phyloP scores from a whole-genome alignment of 1,140 invertebrate species.

The Drosophila kurseongensis region DNA sequence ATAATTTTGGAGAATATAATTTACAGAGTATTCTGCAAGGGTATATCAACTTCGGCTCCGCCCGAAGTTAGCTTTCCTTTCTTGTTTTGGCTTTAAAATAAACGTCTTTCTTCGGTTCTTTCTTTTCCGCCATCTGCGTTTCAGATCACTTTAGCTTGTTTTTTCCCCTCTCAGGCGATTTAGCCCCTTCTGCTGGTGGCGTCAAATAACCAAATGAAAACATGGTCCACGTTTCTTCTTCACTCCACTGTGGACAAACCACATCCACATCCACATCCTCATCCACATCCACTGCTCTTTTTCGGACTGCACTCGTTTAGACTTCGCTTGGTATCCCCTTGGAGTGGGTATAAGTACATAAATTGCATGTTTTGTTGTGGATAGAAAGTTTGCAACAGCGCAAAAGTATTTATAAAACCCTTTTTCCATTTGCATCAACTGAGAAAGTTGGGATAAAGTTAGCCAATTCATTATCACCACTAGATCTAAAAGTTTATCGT shows the following conservation, averaged over 20 bases:
- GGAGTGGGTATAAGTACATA: neutral
- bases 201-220: conserved; percentile 46
- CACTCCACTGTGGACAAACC: neutral
- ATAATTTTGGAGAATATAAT: no score
- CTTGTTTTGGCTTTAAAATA: neutral
- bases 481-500: conserved; percentile 5
- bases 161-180: neutral
- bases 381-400: conserved; percentile 7
- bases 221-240: conserved; percentile 15
- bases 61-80: no score
- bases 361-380: conserved; percentile 10
- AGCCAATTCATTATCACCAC: conserved; percentile 1
- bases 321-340: conserved; percentile 11
- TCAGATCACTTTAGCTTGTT: conserved; percentile 16
- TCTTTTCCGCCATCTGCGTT: conserved; percentile 3
- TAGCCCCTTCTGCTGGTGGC: conserved; percentile 17
- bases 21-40: no score
- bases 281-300: conserved; percentile 1
- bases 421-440: conserved; percentile 1
- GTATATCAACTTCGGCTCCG: no score
- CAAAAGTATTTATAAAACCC: neutral
- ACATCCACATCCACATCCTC: neutral
- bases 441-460: neutral
- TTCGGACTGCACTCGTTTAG: conserved; percentile 9
- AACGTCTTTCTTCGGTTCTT: neutral